Evolutionary conservation across 2,113 vertebrate genomes (phyloP).

Genomic region (Trematomus loennbergii): DNA sequence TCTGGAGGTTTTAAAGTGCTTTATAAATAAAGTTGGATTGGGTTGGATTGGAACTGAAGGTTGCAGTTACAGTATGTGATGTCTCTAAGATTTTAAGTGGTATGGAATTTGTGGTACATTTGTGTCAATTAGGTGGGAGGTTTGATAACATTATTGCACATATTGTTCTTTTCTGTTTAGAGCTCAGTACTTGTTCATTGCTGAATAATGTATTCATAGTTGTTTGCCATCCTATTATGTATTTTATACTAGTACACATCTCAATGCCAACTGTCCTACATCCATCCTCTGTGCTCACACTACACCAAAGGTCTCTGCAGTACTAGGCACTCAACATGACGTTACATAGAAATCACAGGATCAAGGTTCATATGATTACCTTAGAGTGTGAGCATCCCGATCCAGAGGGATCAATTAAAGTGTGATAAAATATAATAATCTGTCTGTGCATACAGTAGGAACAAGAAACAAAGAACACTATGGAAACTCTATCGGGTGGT

Average conservation of each 20-base stretch:
- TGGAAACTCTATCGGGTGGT: constrained; percentile 38
- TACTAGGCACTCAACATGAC: constrained; percentile 38
- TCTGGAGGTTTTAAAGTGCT: too few relatives aligned
- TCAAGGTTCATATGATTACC: constrained; percentile 65
- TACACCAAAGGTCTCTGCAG: not conserved
- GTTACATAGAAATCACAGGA: constrained; percentile 67
- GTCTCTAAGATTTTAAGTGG: not conserved
- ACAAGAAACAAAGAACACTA: constrained; percentile 25
- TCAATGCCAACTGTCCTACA: constrained; percentile 2
- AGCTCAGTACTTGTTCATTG: too few relatives aligned
- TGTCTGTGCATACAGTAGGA: constrained; percentile 46
- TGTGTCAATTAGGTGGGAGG: not conserved
- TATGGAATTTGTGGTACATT: not conserved
- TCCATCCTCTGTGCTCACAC: not conserved
- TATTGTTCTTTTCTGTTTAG: not conserved
- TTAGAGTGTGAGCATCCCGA: constrained; percentile 65
- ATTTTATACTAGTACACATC: not conserved
- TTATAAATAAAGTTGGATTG: too few relatives aligned
- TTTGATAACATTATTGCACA: not conserved
- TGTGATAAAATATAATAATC: constrained; percentile 80
- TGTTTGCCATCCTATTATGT: not conserved
- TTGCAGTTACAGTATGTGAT: not conserved
- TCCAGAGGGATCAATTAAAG: constrained; percentile 86
- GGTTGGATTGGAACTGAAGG: too few relatives aligned
- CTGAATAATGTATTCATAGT: not conserved